A percentile compares a stretch with the other conserved stretches of the same genome.
Evolutionary conservation across 2,797 vertebrate genomes (phyloP).

Genomic region (Crocidura indochinensis): DNA sequence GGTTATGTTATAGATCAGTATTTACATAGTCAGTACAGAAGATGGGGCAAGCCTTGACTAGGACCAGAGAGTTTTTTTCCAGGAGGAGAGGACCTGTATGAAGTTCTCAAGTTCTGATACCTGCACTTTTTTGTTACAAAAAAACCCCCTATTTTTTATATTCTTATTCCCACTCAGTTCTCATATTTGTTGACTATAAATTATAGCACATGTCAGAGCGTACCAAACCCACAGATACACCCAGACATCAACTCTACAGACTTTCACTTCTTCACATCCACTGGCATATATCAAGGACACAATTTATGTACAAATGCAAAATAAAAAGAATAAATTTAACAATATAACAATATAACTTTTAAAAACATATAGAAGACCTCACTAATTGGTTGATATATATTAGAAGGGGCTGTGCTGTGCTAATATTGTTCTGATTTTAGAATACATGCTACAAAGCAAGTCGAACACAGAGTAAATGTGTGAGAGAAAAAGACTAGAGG

Average conservation of each 20-base stretch:
- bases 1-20: neutral
- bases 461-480: neutral
- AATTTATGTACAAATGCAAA: conserved; percentile 8
- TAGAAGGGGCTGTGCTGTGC: no score
- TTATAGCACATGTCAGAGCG: neutral
- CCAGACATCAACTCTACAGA: neutral
- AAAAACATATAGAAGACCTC: neutral
- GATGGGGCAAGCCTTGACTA: neutral
- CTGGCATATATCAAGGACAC: neutral
- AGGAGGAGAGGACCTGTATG: neutral
- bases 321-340: conserved; percentile 29
- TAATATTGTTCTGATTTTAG: no score
- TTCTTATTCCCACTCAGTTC: neutral
- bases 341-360: neutral
- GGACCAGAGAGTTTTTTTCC: neutral
- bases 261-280: neutral
- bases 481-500: no score
- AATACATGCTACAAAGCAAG: neutral
- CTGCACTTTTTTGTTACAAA: neutral
- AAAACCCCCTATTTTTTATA: neutral
- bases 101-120: neutral
- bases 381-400: no score
- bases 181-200: neutral
- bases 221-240: neutral
- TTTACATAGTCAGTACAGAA: neutral